phyloP scores from a whole-genome alignment of 2,113 vertebrate genomes.

The Bathybates hornii region DNA sequence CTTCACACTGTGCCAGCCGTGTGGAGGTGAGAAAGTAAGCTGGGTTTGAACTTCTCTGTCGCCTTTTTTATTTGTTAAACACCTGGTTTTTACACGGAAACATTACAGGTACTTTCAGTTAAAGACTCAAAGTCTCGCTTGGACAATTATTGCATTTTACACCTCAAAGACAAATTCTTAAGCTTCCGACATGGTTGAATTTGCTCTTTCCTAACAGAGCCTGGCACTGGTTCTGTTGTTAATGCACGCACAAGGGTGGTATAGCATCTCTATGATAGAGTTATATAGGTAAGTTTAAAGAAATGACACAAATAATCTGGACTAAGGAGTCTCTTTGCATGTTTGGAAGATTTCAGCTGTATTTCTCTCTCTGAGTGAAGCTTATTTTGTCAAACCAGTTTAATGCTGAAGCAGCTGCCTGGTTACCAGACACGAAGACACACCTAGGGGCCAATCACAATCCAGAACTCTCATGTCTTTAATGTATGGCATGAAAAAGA shows the following conservation, averaged over 20 bases:
- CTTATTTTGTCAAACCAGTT: neutral
- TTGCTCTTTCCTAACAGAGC: neutral
- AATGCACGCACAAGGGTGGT: neutral
- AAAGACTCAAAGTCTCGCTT: neutral
- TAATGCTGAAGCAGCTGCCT: neutral
- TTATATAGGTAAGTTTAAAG: neutral
- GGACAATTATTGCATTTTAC: neutral
- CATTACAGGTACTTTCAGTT: neutral
- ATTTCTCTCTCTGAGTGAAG: neutral
- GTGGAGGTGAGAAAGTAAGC: slow-evolving; percentile 4
- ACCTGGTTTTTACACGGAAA: neutral
- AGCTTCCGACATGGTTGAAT: neutral
- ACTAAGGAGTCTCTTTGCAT: neutral
- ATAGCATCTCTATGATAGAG: neutral
- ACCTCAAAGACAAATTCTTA: neutral
- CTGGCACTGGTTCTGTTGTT: neutral
- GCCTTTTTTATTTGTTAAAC: neutral
- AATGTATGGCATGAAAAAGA: neutral
- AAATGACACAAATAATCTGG: neutral
- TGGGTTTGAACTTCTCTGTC: neutral
- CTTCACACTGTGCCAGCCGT: neutral
- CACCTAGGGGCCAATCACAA: neutral
- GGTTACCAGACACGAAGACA: neutral
- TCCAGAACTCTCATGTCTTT: neutral
- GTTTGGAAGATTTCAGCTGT: neutral